Evolutionary conservation across 2,888 invertebrate species (phyloP), one percentile per base, ranked within the genome.

Genomic region (Lasioglossum leucozonium): DNA sequence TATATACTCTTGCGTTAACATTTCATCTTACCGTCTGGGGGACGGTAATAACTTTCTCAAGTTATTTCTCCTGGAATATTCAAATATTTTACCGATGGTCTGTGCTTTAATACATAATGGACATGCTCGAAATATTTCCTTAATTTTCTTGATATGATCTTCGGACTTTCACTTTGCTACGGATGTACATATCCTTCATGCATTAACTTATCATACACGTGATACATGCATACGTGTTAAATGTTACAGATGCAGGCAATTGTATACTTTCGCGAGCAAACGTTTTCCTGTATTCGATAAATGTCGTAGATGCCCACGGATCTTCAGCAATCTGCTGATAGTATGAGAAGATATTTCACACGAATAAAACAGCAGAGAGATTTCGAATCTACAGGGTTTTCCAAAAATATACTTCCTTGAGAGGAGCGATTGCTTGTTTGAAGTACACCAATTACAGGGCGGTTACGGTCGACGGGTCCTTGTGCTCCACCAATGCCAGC

Each of bases 61-160:
- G 22, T 51, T 51, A 51, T 51, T 51, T 2, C 47, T 51, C 22
- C 3, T 3, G n/a, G 10, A 55, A 55, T 55, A 55, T 55, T 55
- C 55, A 55, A 55, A 55, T 55, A 55, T 55, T 0, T 55, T 51
- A 51, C 55, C 55, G 47, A 51, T 51, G 22, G 47, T 22, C 55
- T n/a, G 51, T 4, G 55, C 22, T 51, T 55, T 55, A n/a, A 51
- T 55, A 11, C 55, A 55, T 55, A 55, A 55, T n/a, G 4, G n/a
- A n/a, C 55, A 55, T 55, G 55, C 55, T 55, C n/a, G 55, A n/a
- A 55, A 55, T 55, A 10, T n/a, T 55, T 55, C 55, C 55, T 55
- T 55, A 10, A n/a, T 55, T 51, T 22, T 51, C 47, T 22, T 22
- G 47, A 51, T 51, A 51, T 22, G 22, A 51, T 51, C 47, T 51